Conservation (phyloP, 1,140 invertebrate species). For the Drosophila teissieri region DNA sequence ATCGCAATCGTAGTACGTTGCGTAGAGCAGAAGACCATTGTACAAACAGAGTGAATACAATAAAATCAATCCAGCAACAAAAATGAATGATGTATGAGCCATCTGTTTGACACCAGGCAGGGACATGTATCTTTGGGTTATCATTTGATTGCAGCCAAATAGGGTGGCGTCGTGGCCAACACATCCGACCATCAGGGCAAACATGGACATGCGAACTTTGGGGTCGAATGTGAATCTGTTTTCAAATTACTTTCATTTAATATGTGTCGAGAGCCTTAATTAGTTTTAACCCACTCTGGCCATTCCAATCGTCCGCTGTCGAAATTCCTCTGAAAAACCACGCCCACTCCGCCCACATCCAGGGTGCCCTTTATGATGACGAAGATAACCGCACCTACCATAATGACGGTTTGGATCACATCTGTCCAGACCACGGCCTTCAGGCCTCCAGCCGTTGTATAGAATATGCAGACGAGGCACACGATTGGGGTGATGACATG, state of each 20-base stretch:
- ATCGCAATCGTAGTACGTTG: slow-evolving; percentile 93
- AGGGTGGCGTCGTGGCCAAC: slow-evolving; percentile 88
- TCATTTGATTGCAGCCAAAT: slow-evolving; percentile 90
- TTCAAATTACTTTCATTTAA: background rate
- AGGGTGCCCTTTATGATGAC: slow-evolving; percentile 92
- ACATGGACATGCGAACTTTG: slow-evolving; percentile 89
- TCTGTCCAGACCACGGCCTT: slow-evolving; percentile 98
- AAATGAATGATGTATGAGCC: slow-evolving; percentile 89
- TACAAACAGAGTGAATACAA: slow-evolving; percentile 88
- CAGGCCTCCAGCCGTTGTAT: slow-evolving; percentile 89
- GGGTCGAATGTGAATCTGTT: slow-evolving; percentile 87
- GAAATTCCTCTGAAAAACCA: slow-evolving; percentile 90
- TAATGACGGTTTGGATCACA: slow-evolving; percentile 93
- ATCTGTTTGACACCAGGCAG: slow-evolving; percentile 87
- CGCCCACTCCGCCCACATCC: slow-evolving; percentile 91
- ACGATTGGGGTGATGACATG: slow-evolving; percentile 93
- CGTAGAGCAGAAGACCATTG: slow-evolving; percentile 92
- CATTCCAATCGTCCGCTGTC: slow-evolving; percentile 90
- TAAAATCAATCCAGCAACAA: slow-evolving; percentile 87
- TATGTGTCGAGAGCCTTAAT: background rate
- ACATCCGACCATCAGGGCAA: slow-evolving; percentile 89
- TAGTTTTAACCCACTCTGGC: slow-evolving; percentile 88
- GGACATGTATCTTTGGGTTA: slow-evolving; percentile 87
- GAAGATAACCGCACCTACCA: slow-evolving; percentile 93
- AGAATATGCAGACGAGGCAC: slow-evolving; percentile 75